Conservation (phyloP, 2,888 invertebrate genomes). For the Synanthedon vespiformis region DNA sequence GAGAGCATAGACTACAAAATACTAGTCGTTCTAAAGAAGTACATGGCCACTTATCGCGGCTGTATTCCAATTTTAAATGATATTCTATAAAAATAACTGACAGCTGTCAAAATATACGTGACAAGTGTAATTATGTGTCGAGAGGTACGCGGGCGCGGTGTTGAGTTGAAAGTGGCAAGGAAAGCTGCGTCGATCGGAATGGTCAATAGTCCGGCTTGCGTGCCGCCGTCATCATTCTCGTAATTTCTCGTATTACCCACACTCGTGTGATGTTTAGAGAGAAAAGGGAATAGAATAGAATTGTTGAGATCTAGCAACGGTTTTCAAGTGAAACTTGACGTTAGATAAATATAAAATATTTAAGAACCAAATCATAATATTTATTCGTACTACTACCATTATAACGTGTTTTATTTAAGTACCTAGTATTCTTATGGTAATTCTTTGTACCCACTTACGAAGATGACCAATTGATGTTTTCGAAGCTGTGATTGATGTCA, state of each 20-base stretch:
- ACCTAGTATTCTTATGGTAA: neutral
- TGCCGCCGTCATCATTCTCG: conserved; percentile 19
- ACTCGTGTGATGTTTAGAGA: conserved; percentile 13
- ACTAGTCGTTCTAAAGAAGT: too few relatives aligned
- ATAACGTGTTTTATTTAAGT: neutral
- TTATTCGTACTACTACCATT: neutral
- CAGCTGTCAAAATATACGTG: conserved; percentile 8
- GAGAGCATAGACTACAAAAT: neutral
- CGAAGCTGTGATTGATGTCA: conserved; percentile 15
- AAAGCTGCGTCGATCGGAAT: conserved; percentile 54
- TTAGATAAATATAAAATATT: neutral
- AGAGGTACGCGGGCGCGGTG: conserved; percentile 32
- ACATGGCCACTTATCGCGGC: too few relatives aligned
- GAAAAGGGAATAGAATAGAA: conserved; percentile 2
- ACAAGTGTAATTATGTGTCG: conserved; percentile 51
- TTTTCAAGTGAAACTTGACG: too few relatives aligned
- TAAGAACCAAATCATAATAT: neutral
- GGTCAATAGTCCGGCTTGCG: conserved; percentile 44
- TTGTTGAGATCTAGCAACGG: too few relatives aligned
- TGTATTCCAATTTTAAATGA: too few relatives aligned
- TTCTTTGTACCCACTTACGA: neutral
- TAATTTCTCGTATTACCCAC: conserved; percentile 20
- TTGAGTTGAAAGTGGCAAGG: conserved; percentile 62
- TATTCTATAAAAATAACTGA: neutral
- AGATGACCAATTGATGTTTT: conserved; percentile 5